phyloP scores from a whole-genome alignment of 2,797 vertebrate species.

The Aselliscus stoliczkanus region DNA sequence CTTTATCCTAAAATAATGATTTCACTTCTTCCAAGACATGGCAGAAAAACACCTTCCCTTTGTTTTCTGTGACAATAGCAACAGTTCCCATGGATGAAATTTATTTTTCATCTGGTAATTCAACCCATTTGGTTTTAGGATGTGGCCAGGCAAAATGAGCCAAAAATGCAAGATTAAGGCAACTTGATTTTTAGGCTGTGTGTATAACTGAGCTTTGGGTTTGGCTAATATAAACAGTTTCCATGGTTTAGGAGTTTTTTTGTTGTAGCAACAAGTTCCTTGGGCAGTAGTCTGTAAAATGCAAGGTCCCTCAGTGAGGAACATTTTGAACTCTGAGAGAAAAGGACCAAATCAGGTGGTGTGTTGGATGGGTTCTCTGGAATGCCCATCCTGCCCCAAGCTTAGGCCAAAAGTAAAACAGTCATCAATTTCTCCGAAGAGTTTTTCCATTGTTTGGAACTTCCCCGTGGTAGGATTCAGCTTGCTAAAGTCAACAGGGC shows the following conservation, averaged over 20 bases:
- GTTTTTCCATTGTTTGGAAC: slow-evolving; percentile 53
- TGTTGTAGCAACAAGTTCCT: slow-evolving; percentile 70
- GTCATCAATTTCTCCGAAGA: slow-evolving; percentile 42
- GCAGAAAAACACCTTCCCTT: slow-evolving; percentile 52
- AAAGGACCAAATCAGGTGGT: slow-evolving; percentile 59
- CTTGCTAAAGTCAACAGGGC: slow-evolving; percentile 19
- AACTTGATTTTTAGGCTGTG: slow-evolving; percentile 53
- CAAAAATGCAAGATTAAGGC: slow-evolving; percentile 71
- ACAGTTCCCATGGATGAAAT: slow-evolving; percentile 65
- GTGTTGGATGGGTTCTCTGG: slow-evolving; percentile 44
- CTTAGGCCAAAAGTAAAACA: slow-evolving; percentile 45
- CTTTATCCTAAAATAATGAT: slow-evolving; percentile 18
- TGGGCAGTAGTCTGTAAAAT: slow-evolving; percentile 33
- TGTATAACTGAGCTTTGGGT: slow-evolving; percentile 39
- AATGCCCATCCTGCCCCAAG: slow-evolving; percentile 17
- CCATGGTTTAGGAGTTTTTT: slow-evolving; percentile 64
- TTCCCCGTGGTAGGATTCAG: not conserved
- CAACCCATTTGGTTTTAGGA: slow-evolving; percentile 73
- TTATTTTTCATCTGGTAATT: slow-evolving; percentile 73
- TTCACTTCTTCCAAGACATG: slow-evolving; percentile 36
- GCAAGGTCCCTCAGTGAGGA: slow-evolving; percentile 4
- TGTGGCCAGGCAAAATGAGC: slow-evolving; percentile 67
- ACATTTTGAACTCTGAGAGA: slow-evolving; percentile 53
- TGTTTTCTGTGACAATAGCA: slow-evolving; percentile 65
- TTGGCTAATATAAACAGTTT: slow-evolving; percentile 64